Evolutionary conservation across 2,888 invertebrate genomes (phyloP), one percentile per base, ranked within the genome.

Genomic region (Panorpa germanica): DNA sequence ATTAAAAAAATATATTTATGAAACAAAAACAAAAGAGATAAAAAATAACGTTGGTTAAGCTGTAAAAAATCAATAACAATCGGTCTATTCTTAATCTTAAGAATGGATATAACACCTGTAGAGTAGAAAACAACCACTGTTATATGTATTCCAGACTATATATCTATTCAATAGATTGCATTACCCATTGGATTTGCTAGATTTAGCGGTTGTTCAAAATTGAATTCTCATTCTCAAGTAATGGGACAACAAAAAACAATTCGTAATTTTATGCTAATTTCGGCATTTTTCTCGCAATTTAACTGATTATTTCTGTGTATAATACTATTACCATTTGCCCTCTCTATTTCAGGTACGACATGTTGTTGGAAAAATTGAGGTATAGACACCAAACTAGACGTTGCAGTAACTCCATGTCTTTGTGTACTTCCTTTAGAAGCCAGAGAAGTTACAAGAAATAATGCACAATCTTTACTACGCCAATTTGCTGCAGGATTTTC

Each of bases 371-470:
- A 90, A 59, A 96, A 98, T 45, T 86, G 81, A 9, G 71, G 70
- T 27, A 96, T 59, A 43, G 91, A 80, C 6, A 96, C 90, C 33
- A 96, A 63, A 38, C 82, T 73, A 39, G 85, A 90, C 16, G 81
- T 80, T 49, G 82, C 75, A 6, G 93, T 95, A 4, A 90, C 82
- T 21, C 95, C 95, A 45, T 83, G 78, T 46, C 73, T 81, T 45
- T 78, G 74, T 2, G 93, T 93, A 43, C 76, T 66, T 23, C 82
- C 93, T 47, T 85, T 78, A 2, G 85, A 75, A 20, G 86, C 90
- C 40, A 98, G 66, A 3, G 95, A 90, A 34, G 91, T 95, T 35
- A 98, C 90, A 41, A 99, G 65, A 59, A 86, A 96, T 42, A 96
- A 70, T 3, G 95, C 95, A 8, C 91, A 83, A 57, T 99, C 95